Evolutionary conservation across 1,140 invertebrate genomes (phyloP), one percentile per base, ranked within the genome.

Genomic region (Formica exsecta): DNA sequence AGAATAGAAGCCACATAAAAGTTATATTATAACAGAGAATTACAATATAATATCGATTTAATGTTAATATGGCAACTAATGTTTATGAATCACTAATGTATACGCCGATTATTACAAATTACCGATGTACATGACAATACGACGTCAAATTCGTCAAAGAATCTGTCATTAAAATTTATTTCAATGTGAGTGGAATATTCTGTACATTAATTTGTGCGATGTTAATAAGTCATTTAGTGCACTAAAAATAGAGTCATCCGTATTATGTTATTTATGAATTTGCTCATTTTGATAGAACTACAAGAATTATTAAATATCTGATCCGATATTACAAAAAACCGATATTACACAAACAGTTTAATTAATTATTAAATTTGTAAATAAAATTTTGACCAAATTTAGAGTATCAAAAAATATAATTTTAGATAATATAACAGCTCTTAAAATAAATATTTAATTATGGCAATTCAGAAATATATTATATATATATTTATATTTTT

Each of bases 61-160:
- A 65, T 44, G n/a, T 36, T 51, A 51, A 66, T 66, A 51, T 65
- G 16, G 16, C 13, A 29, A 29, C n/a, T 66, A 76, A 66, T 75
- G 16, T 61, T 77, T 79, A 66, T 29, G 64, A 77, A 62, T 77
- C 51, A 32, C 29, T 64, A 77, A 79, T 51, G 41, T 25, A 66
- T n/a, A 36, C 11, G 61, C 22, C n/a, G 13, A 65, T 77, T 77
- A 22, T n/a, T 77, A 48, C 59, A 8, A 77, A 80, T 57, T 71
- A 59, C 16, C 9, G 36, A 38, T 70, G 48, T 44, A 57, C 8
- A 66, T 41, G 32, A 66, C 11, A 41, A 70, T 22, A 38, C 65
- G 32, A 80, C 77, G 59, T 80, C 36, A 80, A 80, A 80, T 41
- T 80, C 36, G 32, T 80, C 36, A 80, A 80, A 71, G 51, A 71